Conservation (phyloP, 1,140 invertebrate genomes). For the Bombus cullumanus region DNA sequence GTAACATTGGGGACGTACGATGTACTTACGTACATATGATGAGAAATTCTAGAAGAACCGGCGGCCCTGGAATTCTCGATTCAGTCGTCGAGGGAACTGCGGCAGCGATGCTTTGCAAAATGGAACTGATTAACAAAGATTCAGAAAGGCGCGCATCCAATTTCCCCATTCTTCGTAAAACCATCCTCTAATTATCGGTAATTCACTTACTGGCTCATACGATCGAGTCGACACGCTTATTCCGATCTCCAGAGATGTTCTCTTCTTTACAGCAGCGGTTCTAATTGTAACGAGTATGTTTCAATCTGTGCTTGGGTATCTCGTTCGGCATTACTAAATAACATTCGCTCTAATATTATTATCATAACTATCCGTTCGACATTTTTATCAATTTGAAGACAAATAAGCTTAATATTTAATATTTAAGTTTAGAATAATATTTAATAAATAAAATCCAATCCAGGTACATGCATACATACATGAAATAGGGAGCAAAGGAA, state of each 20-base stretch:
- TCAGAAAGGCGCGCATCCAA: conserved; percentile 56
- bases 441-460: background rate
- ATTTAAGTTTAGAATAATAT: background rate
- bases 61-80: conserved; percentile 57
- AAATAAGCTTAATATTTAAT: background rate
- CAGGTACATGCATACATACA: too few relatives aligned
- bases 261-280: background rate
- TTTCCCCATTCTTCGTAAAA: conserved; percentile 54
- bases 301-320: background rate
- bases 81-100: conserved; percentile 56
- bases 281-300: conserved; percentile 33
- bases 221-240: conserved; percentile 52
- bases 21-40: background rate
- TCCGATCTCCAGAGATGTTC: conserved; percentile 29
- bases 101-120: conserved; percentile 57
- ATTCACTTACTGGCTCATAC: conserved; percentile 48
- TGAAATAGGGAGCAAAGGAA: background rate
- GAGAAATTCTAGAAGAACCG: conserved; percentile 33
- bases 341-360: background rate
- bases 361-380: background rate
- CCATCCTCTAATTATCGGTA: conserved; percentile 52
- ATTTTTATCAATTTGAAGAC: background rate
- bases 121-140: conserved; percentile 58
- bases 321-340: conserved; percentile 8
- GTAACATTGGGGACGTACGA: background rate